Evolutionary conservation across 1,140 invertebrate species (phyloP).

Genomic region (Panonychus citri): DNA sequence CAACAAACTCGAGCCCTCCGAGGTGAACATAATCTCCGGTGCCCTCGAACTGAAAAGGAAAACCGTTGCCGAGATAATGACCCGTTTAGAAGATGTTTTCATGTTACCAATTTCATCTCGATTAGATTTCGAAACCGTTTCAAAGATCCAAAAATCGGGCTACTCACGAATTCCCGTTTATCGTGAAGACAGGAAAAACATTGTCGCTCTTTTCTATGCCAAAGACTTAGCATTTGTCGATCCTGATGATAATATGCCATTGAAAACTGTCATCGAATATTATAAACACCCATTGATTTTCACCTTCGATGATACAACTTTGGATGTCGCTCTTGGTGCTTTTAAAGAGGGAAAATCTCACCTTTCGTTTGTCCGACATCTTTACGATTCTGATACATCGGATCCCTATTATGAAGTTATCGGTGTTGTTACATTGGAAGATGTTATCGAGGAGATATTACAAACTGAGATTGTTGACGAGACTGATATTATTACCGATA

Average conservation of each 20-base stretch:
- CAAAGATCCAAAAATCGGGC: conserved; percentile 56
- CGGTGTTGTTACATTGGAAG: conserved; percentile 69
- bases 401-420: conserved; percentile 71
- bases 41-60: conserved; percentile 77
- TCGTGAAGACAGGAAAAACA: conserved; percentile 53
- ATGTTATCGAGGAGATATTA: conserved; percentile 82
- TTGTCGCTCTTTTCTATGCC: conserved; percentile 78
- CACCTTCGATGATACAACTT: conserved; percentile 83
- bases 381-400: conserved; percentile 39
- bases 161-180: conserved; percentile 88
- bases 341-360: conserved; percentile 72
- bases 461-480: conserved; percentile 83
- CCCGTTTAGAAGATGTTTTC: conserved; percentile 76
- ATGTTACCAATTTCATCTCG: conserved; percentile 70
- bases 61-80: conserved; percentile 78
- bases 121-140: conserved; percentile 86
- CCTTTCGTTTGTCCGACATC: conserved; percentile 69
- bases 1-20: conserved; percentile 72
- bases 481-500: conserved; percentile 63
- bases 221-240: conserved; percentile 94
- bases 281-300: conserved; percentile 89
- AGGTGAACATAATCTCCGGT: conserved; percentile 90
- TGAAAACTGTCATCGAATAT: conserved; percentile 79
- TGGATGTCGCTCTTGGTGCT: conserved; percentile 85
- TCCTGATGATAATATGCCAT: conserved; percentile 80